These are phyloP conservation scores for Microcebus ravelobensis DNA, from an alignment of 2,113 vertebrate genomes.

Conservation along the genomic window DNA sequence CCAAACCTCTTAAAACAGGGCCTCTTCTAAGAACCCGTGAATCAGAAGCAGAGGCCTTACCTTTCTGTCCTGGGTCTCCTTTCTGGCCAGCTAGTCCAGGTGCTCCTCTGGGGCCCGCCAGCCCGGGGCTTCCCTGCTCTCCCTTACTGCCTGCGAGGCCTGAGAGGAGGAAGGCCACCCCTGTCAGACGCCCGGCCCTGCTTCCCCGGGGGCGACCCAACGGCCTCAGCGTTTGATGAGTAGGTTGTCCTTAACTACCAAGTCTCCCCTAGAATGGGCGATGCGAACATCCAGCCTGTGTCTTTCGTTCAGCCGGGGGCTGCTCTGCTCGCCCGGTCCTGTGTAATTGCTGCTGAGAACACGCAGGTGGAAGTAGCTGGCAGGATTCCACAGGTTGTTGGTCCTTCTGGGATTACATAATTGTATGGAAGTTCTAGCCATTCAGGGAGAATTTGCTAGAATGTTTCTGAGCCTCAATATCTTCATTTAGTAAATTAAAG, in stretches of 20 bases:
- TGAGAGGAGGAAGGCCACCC: not conserved
- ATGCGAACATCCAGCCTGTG: not conserved
- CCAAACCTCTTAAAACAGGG: not conserved
- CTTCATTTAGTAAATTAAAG: not conserved
- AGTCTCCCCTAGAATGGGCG: rapidly evolving
- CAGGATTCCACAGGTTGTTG: not conserved
- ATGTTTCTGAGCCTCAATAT: not conserved
- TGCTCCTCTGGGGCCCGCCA: not conserved
- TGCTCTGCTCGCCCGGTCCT: rapidly evolving
- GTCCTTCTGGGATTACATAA: not conserved
- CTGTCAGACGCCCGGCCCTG: not conserved
- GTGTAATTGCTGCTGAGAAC: not conserved
- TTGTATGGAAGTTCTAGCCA: not conserved
- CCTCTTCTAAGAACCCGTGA: not conserved
- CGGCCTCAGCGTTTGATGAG: not conserved
- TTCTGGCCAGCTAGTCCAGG: slow-evolving; percentile 46
- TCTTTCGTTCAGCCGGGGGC: not conserved
- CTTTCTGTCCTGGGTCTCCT: slow-evolving; percentile 43
- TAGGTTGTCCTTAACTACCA: not conserved
- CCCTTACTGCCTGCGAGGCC: slow-evolving; percentile 60
- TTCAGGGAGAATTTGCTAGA: slow-evolving; percentile 11
- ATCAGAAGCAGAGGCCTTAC: slow-evolving; percentile 31
- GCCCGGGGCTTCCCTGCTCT: slow-evolving; percentile 37
- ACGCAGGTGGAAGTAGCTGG: not conserved
- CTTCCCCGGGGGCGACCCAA: not conserved